Evolutionary conservation across 2,888 invertebrate genomes (phyloP), one percentile per base, ranked within the genome.

Genomic region (Apantesis nais): DNA sequence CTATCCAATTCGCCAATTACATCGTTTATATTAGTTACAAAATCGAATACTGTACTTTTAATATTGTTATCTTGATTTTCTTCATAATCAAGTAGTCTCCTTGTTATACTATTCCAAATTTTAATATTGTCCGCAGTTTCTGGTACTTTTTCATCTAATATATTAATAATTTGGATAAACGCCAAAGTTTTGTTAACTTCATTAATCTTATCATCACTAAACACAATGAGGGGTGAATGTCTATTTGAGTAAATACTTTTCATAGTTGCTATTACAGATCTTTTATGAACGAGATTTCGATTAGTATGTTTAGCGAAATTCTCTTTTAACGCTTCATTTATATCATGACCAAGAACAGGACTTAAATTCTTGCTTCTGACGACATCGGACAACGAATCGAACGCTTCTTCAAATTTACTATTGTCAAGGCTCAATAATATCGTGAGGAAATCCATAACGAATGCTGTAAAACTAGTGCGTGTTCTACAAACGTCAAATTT

Each of bases 371-470:
- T 16, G 16, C 25, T 16, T 58, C 16, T 58, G 16, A 58, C 29
- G 5, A 58, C 58, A 29, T 29, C 14, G 2, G 58, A 29, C 58
- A 58, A 58, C 1, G 58, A 16, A 1, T 29, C 16, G 16, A 58
- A 58, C 7, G 58, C 29, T 58, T 58, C 29, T 29, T 58, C 58
- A 25, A 58, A 58, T 58, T 58, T 58, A 7, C 7, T 19, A 8
- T 29, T 58, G 4, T 58, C 58, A 29, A 58, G 16, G 29, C 58
- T 58, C 29, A 29, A 29, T 29, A 58, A 8, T 16, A 58, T 58
- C 16, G 58, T 58, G 29, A 58, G 25, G 16, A 58, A 58, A 58
- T 58, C 58, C 58, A 58, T 58, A 29, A 58, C 58, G 29, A 58
- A 58, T 2, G 58, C 29, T 4, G 58, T 58, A 16, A 58, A 58